Conservation (phyloP, 2,888 invertebrate genomes). For the Strigamia transsilvanica region DNA sequence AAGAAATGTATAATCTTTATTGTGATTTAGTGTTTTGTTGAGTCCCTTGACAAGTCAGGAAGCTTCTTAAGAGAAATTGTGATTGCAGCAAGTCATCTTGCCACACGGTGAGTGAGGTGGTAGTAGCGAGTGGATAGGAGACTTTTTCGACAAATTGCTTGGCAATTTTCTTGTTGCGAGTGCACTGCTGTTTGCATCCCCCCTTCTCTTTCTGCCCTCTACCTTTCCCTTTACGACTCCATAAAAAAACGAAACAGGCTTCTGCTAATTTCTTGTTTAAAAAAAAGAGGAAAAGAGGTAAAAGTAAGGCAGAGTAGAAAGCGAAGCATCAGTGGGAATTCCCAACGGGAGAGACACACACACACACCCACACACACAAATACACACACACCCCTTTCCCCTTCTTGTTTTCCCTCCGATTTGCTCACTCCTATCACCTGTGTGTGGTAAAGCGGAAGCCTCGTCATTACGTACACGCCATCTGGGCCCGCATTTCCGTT, state of each 20-base stretch:
- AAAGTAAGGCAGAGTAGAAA: conserved; percentile 6
- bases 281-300: conserved; percentile 8
- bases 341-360: background rate
- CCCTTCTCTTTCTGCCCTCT: background rate
- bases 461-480: background rate
- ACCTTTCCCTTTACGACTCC: conserved; percentile 46
- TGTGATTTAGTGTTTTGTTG: background rate
- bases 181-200: conserved; percentile 35
- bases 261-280: conserved; percentile 46
- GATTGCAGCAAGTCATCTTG: conserved; percentile 8
- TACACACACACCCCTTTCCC: background rate
- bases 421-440: background rate
- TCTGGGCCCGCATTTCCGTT: background rate
- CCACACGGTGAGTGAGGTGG: conserved; percentile 8
- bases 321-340: conserved; percentile 1
- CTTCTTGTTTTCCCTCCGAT: background rate
- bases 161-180: conserved; percentile 8
- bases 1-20: conserved; percentile 3
- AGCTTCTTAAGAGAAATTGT: conserved; percentile 8
- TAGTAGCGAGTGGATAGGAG: conserved; percentile 1
- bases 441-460: conserved; percentile 8
- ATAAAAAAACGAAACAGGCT: conserved; percentile 46
- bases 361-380: no score
- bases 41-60: conserved; percentile 8
- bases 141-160: conserved; percentile 8